Base-by-base conservation (phyloP, 2,797 vertebrate species). In the Leptoclinus maculatus region DNA sequence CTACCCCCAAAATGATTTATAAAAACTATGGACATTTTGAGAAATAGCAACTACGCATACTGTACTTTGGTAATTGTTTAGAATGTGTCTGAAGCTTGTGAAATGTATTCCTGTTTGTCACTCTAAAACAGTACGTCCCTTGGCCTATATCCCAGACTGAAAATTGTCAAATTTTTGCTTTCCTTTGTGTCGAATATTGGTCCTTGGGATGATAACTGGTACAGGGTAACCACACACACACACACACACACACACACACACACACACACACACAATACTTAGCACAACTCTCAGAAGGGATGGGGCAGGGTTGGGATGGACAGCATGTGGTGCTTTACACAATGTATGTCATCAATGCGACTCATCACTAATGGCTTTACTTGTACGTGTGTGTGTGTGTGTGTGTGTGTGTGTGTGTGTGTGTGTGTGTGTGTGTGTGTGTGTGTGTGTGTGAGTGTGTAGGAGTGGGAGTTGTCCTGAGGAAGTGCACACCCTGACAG, bases 401-500 rank as follows among this genome's bases (percentile, higher is more conserved):
- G 58, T 68, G 60, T 74, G 54, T 47, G 29, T 27, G 63, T 63
- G 25, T 47, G 36, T 47, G 43, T 70, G 12, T 43, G 38, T 66
- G 51, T n/a, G 64, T 66, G 29, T 54, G 58, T 68, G 60, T 74
- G 54, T 47, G 29, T 27, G 63, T 63, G 25, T 47, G 36, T 47
- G 43, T 70, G 12, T 43, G 38, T 66, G 51, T n/a, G n/a, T 54
- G 71, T 62, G 59, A 63, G 62, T 66, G 47, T 66, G 54, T 51
- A n/a, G 38, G 65, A 70, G 14, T 72, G 81, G 56, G 65, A 14
- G 71, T 74, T 82, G 73, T 83, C 67, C 71, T 76, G 65, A 88
- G 91, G 90, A 92, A 88, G 84, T 70, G 43, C 73, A 87, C 87
- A 80, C 89, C 84, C 87, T 83, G 73, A 88, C 78, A 82, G 16